phyloP scores from a whole-genome alignment of 2,113 vertebrate genomes.

The Micronisus gabar region DNA sequence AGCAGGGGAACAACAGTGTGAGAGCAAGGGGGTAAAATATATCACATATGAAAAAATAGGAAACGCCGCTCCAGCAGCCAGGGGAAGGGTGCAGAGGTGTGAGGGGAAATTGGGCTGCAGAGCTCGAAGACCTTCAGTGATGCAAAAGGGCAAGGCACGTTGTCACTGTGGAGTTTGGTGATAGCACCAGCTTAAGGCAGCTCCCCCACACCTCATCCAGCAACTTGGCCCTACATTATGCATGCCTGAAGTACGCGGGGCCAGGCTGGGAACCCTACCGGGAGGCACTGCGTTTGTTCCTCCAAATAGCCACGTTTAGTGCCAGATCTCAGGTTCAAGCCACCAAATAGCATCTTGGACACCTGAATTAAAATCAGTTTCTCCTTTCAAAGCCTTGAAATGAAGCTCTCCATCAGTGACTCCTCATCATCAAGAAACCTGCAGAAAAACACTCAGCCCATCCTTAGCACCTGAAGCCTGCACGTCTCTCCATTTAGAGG shows the following conservation, averaged over 20 bases:
- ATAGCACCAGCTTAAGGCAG: accelerated
- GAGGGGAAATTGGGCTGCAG: neutral
- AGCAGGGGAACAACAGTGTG: neutral
- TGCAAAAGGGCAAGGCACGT: neutral
- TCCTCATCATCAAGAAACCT: neutral
- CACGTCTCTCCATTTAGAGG: conserved; percentile 8
- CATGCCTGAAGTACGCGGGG: neutral
- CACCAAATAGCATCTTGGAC: neutral
- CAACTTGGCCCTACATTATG: neutral
- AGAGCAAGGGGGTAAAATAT: neutral
- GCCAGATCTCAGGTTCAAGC: neutral
- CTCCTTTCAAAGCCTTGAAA: neutral
- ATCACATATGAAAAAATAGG: no score
- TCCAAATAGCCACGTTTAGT: neutral
- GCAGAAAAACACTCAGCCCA: neutral
- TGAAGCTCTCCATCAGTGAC: neutral
- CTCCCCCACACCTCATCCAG: accelerated
- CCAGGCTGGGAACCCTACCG: neutral
- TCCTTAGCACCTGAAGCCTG: neutral
- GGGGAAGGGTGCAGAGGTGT: neutral
- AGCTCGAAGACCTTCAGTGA: neutral
- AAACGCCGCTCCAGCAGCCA: neutral
- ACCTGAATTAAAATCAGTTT: neutral
- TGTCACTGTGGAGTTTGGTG: accelerated
- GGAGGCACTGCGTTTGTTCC: neutral